Conservation (phyloP, 92 coral and sea anemone genomes). For the Zoanthus solanderi region DNA sequence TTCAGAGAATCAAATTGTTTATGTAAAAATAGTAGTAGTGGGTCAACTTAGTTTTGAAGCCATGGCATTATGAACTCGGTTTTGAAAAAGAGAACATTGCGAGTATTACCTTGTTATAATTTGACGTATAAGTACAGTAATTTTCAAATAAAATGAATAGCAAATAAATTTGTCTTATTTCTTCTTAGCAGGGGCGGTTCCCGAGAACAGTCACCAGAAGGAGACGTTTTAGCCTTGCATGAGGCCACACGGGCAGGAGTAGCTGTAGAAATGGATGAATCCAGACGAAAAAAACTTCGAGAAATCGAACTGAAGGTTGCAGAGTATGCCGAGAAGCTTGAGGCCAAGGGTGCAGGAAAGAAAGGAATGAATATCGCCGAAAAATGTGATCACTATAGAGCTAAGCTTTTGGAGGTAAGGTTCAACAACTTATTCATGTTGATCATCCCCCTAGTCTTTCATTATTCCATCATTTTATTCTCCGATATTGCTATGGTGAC, state of each 20-base stretch:
- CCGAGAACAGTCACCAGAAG: slow-evolving; percentile 81
- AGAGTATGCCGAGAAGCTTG: slow-evolving; percentile 95
- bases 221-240: slow-evolving; percentile 47
- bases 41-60: too few relatives aligned
- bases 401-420: slow-evolving; percentile 90
- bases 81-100: too few relatives aligned
- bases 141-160: too few relatives aligned
- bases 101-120: too few relatives aligned
- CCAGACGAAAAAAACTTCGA: slow-evolving; percentile 87
- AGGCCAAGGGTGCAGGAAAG: slow-evolving; percentile 83
- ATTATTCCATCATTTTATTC: too few relatives aligned
- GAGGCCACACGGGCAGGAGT: slow-evolving; percentile 64
- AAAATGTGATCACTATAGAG: slow-evolving; percentile 89
- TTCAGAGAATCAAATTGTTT: too few relatives aligned
- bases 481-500: not conserved
- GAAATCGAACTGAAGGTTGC: slow-evolving; percentile 98
- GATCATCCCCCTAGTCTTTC: too few relatives aligned
- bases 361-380: slow-evolving; percentile 80
- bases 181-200: slow-evolving; percentile 46
- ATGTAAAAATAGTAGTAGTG: too few relatives aligned
- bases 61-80: too few relatives aligned
- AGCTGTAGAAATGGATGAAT: slow-evolving; percentile 85
- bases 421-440: not conserved
- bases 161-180: too few relatives aligned
- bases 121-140: too few relatives aligned